These are phyloP conservation scores for Beris morrisii DNA, from an alignment of 2,888 invertebrate species.

Conservation along the genomic window DNA sequence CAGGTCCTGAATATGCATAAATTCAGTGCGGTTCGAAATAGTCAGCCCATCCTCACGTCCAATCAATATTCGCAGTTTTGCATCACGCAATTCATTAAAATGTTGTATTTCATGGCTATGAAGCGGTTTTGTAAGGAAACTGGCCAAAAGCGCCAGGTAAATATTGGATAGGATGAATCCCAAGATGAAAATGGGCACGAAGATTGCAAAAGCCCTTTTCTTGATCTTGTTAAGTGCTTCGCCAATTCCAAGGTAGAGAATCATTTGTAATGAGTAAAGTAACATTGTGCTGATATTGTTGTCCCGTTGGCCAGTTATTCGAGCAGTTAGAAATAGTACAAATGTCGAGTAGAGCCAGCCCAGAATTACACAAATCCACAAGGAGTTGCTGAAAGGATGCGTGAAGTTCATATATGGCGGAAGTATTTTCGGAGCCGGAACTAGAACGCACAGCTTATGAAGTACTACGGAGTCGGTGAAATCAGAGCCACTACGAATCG, in stretches of 20 bases:
- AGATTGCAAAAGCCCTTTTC: neutral
- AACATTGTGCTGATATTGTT: neutral
- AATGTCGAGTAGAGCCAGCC: slow-evolving; percentile 1
- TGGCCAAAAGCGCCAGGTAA: slow-evolving; percentile 9
- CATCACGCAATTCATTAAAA: neutral
- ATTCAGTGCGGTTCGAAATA: neutral
- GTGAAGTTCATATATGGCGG: slow-evolving; percentile 13
- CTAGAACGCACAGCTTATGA: slow-evolving; percentile 9
- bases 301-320: neutral
- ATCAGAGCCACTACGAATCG: neutral
- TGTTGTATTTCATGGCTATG: neutral
- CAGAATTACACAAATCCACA: neutral
- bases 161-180: slow-evolving; percentile 10
- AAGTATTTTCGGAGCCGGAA: slow-evolving; percentile 11
- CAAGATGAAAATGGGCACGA: slow-evolving; percentile 5
- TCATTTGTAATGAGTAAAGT: neutral
- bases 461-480: neutral
- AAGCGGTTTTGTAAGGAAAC: slow-evolving; percentile 20
- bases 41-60: neutral
- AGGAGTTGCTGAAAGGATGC: neutral
- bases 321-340: neutral
- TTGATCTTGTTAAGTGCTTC: neutral
- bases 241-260: neutral
- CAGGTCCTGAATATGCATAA: slow-evolving; percentile 13
- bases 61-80: slow-evolving; percentile 14